Evolutionary conservation across 2,113 vertebrate species (phyloP).

Genomic region (Genyomyrus donnyi): DNA sequence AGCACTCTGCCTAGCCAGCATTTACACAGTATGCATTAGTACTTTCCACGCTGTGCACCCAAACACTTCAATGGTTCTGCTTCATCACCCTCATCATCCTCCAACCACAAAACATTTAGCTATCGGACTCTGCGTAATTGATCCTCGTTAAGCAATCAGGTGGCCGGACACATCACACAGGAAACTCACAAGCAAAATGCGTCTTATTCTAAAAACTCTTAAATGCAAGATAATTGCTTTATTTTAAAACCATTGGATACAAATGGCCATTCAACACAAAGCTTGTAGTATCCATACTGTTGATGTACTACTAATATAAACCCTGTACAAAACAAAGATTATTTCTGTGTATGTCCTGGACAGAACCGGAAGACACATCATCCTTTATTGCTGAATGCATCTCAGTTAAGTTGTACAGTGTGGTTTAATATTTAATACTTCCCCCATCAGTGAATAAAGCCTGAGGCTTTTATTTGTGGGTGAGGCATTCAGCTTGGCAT

Average conservation of each 20-base stretch:
- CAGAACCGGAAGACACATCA: neutral
- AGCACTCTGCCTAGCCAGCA: neutral
- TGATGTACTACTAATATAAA: neutral
- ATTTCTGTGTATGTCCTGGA: neutral
- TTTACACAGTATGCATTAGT: neutral
- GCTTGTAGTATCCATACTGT: neutral
- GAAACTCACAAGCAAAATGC: neutral
- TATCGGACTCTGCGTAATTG: neutral
- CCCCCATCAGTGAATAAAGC: neutral
- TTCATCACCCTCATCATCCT: neutral
- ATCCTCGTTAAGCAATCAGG: neutral
- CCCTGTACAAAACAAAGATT: neutral
- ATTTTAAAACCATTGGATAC: neutral
- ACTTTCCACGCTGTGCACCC: neutral
- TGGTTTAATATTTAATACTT: constrained; percentile 7
- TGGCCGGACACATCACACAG: neutral
- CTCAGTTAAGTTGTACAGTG: neutral
- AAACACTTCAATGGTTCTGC: neutral
- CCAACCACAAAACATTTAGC: neutral
- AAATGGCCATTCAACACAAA: neutral
- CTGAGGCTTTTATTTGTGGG: constrained; percentile 1
- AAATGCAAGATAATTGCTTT: neutral
- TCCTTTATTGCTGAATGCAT: neutral
- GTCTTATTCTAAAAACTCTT: neutral
- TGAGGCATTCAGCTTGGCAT: neutral